These are phyloP conservation scores for Trachymyrmex cornetzi DNA, from an alignment of 1,140 invertebrate genomes.

Conservation along the genomic window DNA sequence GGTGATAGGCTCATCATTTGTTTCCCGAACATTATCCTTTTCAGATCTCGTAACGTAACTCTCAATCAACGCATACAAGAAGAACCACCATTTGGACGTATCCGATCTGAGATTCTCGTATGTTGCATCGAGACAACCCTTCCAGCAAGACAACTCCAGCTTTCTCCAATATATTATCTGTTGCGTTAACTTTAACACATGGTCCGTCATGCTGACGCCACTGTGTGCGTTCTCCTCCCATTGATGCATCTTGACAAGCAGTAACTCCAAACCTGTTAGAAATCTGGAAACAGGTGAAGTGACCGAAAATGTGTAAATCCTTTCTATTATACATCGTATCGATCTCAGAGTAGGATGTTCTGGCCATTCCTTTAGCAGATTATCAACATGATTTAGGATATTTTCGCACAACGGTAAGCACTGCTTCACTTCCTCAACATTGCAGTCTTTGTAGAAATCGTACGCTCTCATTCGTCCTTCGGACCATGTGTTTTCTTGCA, in stretches of 20 bases:
- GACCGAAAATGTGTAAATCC: constrained; percentile 93
- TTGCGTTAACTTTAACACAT: constrained; percentile 91
- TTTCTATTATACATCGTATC: constrained; percentile 90
- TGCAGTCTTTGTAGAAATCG: constrained; percentile 96
- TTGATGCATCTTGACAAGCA: constrained; percentile 94
- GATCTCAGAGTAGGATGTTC: constrained; percentile 95
- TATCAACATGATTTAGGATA: constrained; percentile 89
- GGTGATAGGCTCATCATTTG: constrained; percentile 63
- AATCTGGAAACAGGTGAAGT: constrained; percentile 95
- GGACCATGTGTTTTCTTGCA: not conserved
- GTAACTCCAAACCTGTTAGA: constrained; percentile 95
- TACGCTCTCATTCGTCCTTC: constrained; percentile 78
- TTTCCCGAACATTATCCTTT: not conserved
- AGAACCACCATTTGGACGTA: constrained; percentile 96
- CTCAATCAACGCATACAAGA: constrained; percentile 92
- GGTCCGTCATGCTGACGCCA: constrained; percentile 92
- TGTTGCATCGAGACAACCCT: constrained; percentile 90
- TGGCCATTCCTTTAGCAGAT: constrained; percentile 94
- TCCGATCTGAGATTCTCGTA: constrained; percentile 89
- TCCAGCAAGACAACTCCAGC: constrained; percentile 96
- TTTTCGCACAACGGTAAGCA: constrained; percentile 90
- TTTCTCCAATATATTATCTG: constrained; percentile 97
- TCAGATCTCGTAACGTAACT: constrained; percentile 77
- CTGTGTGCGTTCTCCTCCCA: constrained; percentile 97
- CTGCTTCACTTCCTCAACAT: constrained; percentile 92